Base-by-base conservation (phyloP, 1,140 invertebrate species). In the Trichogramma pretiosum region DNA sequence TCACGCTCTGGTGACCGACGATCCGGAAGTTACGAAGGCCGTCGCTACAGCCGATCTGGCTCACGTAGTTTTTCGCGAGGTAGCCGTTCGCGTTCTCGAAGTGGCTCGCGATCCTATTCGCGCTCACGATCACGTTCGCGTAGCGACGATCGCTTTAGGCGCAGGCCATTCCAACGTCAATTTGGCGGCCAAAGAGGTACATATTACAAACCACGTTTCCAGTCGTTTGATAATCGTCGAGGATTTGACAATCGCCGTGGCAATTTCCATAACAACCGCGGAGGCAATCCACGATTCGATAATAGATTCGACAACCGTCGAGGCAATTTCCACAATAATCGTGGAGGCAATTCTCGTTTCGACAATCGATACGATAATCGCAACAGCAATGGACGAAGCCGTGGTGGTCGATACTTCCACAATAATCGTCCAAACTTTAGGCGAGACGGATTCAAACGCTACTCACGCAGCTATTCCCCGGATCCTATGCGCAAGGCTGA, bases 181-280 rank as follows among this genome's bases (percentile, higher is more conserved):
- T 55, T 74, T 65, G 58, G 77, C 47, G 82, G 80, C 53, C 81
- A 84, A 55, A 74, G 83, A 13, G 83, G 83, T 33, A 85, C 83
- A 0, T 85, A 85, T 58, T 85, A 85, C 64, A 81, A 83, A 52
- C 82, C 83, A 0, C 72, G 83, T 19, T 85, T 84, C 73, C 81
- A 83, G 59, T 62, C 68, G 13, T 73, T 67, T 40, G 75, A 72
- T 33, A 73, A 74, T 56, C 68, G n/a, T n/a, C n/a, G n/a, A n/a
- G 70, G 8, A 70, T 70, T 43, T 64, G 68, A 33, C 59, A 67
- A 1, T 60, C 13, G 28, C 21, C 1, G 63, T 10, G 60, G 60
- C 18, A 63, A 65, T 50, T 71, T 68, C 56, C 67, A 66, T 39
- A 71, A 71, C 49, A 67, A 65, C 50, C 68, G 67, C 52, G 64